phyloP scores from a whole-genome alignment of 2,888 invertebrate genomes.

The Cetonia aurata region DNA sequence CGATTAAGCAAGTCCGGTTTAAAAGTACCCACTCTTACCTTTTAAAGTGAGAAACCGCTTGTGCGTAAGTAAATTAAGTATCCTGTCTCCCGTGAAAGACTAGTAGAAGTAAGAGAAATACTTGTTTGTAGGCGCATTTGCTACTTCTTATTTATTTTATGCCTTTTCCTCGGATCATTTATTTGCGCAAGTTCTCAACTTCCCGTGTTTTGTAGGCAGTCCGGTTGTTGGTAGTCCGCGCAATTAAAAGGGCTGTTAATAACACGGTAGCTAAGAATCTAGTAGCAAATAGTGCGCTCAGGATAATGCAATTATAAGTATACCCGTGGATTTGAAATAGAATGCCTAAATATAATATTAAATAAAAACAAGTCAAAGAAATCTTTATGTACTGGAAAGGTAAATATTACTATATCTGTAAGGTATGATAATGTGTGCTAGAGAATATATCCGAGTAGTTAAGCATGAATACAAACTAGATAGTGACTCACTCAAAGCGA shows the following conservation, averaged over 20 bases:
- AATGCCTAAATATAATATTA: neutral
- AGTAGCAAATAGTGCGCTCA: neutral
- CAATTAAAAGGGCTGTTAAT: neutral
- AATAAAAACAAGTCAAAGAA: no score
- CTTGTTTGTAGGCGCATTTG: neutral
- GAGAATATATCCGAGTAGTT: neutral
- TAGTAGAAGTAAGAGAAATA: neutral
- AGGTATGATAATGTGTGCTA: no score
- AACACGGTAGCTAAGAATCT: neutral
- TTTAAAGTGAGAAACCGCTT: neutral
- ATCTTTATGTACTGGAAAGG: no score
- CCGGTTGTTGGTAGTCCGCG: neutral
- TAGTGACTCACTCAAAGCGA: slow-evolving; percentile 5
- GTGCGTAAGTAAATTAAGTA: slow-evolving; percentile 1
- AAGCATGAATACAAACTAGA: neutral
- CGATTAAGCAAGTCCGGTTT: no score
- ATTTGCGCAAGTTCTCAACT: slow-evolving; percentile 10
- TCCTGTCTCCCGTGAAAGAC: neutral
- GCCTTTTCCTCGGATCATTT: slow-evolving; percentile 7
- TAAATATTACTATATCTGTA: no score
- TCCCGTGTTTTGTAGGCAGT: slow-evolving; percentile 1
- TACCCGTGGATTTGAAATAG: neutral
- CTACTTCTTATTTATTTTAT: slow-evolving; percentile 13
- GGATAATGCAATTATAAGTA: neutral
- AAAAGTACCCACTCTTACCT: neutral